phyloP scores from a whole-genome alignment of 2,888 invertebrate genomes.

The Disparrhopalites patrizii region DNA sequence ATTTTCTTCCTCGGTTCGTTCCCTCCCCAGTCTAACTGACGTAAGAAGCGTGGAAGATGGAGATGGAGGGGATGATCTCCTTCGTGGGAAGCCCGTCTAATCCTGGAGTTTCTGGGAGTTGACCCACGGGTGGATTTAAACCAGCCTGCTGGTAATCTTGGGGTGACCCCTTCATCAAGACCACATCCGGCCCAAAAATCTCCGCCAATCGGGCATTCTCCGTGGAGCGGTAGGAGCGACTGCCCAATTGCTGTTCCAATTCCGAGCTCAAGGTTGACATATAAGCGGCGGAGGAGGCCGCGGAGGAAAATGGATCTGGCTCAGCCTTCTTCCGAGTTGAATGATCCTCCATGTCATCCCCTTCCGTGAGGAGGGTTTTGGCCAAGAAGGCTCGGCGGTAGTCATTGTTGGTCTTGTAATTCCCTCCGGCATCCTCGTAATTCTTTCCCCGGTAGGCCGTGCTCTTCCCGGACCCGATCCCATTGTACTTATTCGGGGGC shows the following conservation, averaged over 20 bases:
- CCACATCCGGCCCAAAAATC: too few species aligned
- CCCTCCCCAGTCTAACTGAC: slow-evolving; percentile 1
- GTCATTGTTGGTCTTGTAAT: slow-evolving; percentile 5
- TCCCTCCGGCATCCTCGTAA: neutral
- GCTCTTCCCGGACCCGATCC: too few species aligned
- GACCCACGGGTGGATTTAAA: too few species aligned
- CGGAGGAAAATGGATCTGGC: neutral
- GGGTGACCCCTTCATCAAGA: too few species aligned
- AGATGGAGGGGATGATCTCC: slow-evolving; percentile 27
- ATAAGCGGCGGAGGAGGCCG: neutral
- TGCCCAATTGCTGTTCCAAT: neutral
- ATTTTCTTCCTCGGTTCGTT: too few species aligned
- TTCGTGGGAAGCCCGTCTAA: too few species aligned
- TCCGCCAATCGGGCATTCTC: too few species aligned
- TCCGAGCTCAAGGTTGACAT: too few species aligned
- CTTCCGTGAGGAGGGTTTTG: neutral
- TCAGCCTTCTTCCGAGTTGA: neutral
- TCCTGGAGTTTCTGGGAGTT: too few species aligned
- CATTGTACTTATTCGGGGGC: neutral
- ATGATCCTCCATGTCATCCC: neutral
- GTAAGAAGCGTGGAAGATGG: slow-evolving; percentile 34
- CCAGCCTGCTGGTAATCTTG: too few species aligned
- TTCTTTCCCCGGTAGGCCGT: neutral
- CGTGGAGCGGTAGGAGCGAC: neutral
- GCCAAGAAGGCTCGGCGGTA: neutral